A percentile compares a stretch with the other conserved stretches of the same genome.
Evolutionary conservation across 2,113 vertebrate genomes (phyloP).

Genomic region (Tupaia chinensis): DNA sequence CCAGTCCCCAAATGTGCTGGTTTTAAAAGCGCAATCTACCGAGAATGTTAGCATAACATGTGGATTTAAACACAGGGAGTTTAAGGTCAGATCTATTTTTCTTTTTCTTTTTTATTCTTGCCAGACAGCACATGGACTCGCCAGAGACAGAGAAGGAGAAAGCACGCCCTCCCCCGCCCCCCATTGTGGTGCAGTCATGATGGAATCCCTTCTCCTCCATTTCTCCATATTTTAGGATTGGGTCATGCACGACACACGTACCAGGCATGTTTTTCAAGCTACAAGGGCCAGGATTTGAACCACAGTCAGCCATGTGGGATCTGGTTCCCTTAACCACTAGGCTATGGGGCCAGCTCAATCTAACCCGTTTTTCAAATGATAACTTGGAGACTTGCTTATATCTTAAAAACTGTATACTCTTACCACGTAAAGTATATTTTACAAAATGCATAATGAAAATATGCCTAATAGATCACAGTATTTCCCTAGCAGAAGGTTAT

Average conservation of each 20-base stretch:
- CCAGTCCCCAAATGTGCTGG: not conserved
- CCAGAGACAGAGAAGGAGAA: too few species aligned
- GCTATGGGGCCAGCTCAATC: too few species aligned
- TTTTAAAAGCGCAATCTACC: constrained; percentile 34
- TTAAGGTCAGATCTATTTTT: constrained; percentile 2
- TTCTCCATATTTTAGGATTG: too few species aligned
- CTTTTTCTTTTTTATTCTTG: not conserved
- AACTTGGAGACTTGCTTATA: not conserved
- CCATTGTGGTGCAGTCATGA: too few species aligned
- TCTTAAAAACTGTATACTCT: not conserved
- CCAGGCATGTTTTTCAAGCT: too few species aligned
- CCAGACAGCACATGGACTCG: too few species aligned
- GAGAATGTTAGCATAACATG: not conserved
- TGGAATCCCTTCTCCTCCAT: too few species aligned
- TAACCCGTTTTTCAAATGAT: constrained; percentile 8
- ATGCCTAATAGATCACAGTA: not conserved
- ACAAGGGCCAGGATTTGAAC: too few species aligned
- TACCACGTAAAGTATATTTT: not conserved
- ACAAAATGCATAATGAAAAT: not conserved
- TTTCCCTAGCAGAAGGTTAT: constrained; percentile 30
- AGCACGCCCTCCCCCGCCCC: too few species aligned
- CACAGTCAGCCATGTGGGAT: too few species aligned
- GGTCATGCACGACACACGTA: too few species aligned
- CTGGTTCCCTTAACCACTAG: too few species aligned
- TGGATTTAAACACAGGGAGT: not conserved